phyloP scores from a whole-genome alignment of 2,797 vertebrate genomes.

The Malurus splendens region DNA sequence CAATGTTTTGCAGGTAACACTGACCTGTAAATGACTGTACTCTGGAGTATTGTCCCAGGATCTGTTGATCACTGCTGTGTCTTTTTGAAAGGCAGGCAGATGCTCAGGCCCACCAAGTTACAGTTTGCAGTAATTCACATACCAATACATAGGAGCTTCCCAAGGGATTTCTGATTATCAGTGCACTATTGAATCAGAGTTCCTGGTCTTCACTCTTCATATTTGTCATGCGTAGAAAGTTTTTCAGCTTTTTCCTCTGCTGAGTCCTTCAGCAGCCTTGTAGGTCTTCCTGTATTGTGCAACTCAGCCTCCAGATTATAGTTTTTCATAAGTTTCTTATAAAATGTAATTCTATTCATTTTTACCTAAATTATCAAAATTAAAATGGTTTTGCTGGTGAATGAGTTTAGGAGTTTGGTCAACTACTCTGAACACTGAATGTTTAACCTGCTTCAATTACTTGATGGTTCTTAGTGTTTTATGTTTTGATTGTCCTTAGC shows the following conservation, averaged over 20 bases:
- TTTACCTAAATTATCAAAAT: neutral
- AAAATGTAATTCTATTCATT: neutral
- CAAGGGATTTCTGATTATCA: neutral
- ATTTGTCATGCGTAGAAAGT: neutral
- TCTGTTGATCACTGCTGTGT: neutral
- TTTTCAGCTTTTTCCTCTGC: neutral
- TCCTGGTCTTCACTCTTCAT: neutral
- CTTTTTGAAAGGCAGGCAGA: neutral
- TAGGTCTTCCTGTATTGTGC: neutral
- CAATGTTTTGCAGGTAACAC: neutral
- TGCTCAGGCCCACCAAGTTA: neutral
- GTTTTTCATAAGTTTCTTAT: neutral
- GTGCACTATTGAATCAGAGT: fast-evolving
- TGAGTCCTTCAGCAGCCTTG: neutral
- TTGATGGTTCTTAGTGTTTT: neutral
- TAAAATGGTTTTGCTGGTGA: neutral
- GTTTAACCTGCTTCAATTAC: neutral
- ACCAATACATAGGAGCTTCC: neutral
- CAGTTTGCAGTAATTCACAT: neutral
- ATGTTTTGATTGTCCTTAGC: neutral
- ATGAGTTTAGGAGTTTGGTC: neutral
- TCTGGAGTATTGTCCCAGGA: neutral
- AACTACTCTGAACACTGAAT: neutral
- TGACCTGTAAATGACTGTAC: neutral
- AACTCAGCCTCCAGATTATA: neutral